phyloP scores from a whole-genome alignment of 1,140 invertebrate species.

The Macrocentrus cingulum region DNA sequence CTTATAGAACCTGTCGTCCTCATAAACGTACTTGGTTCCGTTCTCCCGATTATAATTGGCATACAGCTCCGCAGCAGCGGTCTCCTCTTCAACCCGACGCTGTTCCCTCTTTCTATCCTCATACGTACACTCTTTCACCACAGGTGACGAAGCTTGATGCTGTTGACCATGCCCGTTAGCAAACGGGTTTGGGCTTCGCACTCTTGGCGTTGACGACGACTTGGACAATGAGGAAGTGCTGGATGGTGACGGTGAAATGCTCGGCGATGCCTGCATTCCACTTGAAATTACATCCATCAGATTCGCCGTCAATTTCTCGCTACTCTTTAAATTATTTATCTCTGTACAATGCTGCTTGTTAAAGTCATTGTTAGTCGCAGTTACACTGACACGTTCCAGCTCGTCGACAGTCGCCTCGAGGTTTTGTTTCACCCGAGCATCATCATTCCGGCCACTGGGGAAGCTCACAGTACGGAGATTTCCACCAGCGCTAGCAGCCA shows the following conservation, averaged over 20 bases:
- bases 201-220: conserved; percentile 38
- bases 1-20: conserved; percentile 76
- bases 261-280: conserved; percentile 20
- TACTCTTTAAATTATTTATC: conserved; percentile 23
- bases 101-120: conserved; percentile 64
- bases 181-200: conserved; percentile 33
- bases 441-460: too few relatives aligned
- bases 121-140: conserved; percentile 70
- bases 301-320: conserved; percentile 12
- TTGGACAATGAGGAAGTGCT: conserved; percentile 39
- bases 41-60: conserved; percentile 52
- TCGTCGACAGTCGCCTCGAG: background rate
- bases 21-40: conserved; percentile 61
- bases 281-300: conserved; percentile 23
- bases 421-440: conserved; percentile 3
- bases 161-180: conserved; percentile 28
- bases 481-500: conserved; percentile 54
- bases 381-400: conserved; percentile 8
- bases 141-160: conserved; percentile 30
- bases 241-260: conserved; percentile 37
- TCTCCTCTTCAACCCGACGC: conserved; percentile 58
- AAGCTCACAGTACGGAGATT: too few relatives aligned
- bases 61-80: conserved; percentile 31
- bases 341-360: conserved; percentile 8
- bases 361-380: conserved; percentile 19